phyloP scores from a whole-genome alignment of 2,888 invertebrate species.

The Lycocerus yunnanus region DNA sequence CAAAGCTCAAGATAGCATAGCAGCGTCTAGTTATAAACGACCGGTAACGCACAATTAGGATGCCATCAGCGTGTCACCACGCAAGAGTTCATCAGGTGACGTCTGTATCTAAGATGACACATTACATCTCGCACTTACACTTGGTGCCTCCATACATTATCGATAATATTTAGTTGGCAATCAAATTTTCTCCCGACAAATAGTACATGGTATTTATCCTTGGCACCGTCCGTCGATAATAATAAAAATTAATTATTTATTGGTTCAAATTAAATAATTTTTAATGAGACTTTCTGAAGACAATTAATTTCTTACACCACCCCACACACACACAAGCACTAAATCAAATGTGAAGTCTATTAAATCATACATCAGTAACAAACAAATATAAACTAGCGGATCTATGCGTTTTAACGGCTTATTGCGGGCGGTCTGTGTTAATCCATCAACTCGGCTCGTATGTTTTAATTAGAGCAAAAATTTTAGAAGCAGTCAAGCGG shows the following conservation, averaged over 20 bases:
- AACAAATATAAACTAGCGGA: slow-evolving; percentile 28
- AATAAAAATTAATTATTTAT: neutral
- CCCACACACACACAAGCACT: neutral
- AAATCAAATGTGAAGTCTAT: slow-evolving; percentile 26
- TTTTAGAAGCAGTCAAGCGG: slow-evolving; percentile 48
- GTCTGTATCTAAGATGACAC: slow-evolving; percentile 35
- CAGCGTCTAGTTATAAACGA: slow-evolving; percentile 42
- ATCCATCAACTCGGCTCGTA: slow-evolving; percentile 52
- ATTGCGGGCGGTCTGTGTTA: slow-evolving; percentile 39
- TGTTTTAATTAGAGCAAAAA: slow-evolving; percentile 53
- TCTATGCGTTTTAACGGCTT: slow-evolving; percentile 29
- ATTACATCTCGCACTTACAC: slow-evolving; percentile 15
- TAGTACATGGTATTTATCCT: neutral
- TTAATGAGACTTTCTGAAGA: neutral
- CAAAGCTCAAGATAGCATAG: slow-evolving; percentile 40
- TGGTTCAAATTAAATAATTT: neutral
- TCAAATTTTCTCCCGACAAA: neutral
- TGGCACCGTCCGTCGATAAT: neutral
- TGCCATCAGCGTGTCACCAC: slow-evolving; percentile 49
- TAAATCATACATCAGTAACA: slow-evolving; percentile 29
- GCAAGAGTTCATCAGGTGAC: slow-evolving; percentile 49
- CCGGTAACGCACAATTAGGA: slow-evolving; percentile 45
- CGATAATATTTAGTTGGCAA: neutral
- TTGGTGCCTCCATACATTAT: neutral
- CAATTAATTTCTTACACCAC: slow-evolving; percentile 3